Conservation (phyloP, 2,113 vertebrate genomes). For the Ornithorhynchus anatinus region DNA sequence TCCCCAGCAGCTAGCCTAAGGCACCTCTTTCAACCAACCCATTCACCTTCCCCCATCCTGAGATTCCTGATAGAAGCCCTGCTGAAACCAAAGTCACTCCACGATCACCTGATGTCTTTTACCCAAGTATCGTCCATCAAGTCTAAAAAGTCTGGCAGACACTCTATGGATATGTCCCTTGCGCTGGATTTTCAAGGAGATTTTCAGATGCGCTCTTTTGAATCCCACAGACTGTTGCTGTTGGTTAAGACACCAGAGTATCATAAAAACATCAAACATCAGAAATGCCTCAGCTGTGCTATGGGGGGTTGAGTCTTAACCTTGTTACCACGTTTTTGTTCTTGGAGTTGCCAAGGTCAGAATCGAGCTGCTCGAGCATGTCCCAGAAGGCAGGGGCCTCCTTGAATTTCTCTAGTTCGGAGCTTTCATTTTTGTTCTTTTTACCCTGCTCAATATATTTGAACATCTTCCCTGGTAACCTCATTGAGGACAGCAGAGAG, state of each 20-base stretch:
- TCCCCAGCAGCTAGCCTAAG: no score
- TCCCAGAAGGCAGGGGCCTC: not conserved
- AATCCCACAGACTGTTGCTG: constrained; percentile 4
- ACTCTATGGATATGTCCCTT: not conserved
- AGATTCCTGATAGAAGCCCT: no score
- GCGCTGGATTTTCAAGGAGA: not conserved
- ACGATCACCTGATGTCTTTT: no score
- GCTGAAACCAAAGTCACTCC: no score
- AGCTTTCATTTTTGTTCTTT: not conserved
- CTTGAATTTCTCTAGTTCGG: not conserved
- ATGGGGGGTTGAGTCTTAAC: constrained; percentile 6
- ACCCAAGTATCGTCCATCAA: no score
- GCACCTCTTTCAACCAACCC: no score
- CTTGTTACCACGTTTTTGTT: constrained; percentile 10
- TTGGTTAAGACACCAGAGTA: constrained; percentile 4
- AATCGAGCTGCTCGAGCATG: not conserved
- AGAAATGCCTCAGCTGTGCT: not conserved
- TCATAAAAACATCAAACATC: constrained; percentile 20
- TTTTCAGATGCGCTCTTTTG: constrained; percentile 21
- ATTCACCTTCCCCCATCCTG: no score
- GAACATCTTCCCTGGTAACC: not conserved
- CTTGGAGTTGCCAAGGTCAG: constrained; percentile 10
- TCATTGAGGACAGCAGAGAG: not conserved
- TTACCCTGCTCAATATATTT: not conserved
- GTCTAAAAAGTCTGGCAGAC: not conserved